Base-by-base conservation (phyloP, 2,888 invertebrate species). In the Folsomia manolachei region DNA sequence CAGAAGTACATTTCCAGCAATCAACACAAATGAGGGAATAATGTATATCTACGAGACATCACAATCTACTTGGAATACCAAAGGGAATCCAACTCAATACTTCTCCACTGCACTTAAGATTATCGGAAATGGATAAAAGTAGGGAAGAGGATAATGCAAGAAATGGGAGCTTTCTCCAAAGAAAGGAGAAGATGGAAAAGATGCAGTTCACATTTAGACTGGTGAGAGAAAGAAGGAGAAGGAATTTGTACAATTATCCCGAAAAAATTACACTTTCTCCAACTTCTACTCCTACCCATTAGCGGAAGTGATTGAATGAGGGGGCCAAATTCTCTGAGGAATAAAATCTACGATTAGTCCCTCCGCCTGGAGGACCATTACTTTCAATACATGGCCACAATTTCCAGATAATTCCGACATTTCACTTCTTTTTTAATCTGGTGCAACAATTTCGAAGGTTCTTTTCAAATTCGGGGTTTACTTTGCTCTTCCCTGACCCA, bases 251-350 rank as follows among this genome's bases (percentile, higher is more conserved):
- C 69, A 74, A 74, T 74, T 74, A 74, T 74, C 64, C 39, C 62
- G 65, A 24, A 69, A 71, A 74, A 74, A 74, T 73, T 71, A 71
- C 71, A 68, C 73, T 39, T 53, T 71, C 63, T 70, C 64, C 27
- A 24, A 64, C 71, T 63, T 70, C 25, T 53, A 69, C 63, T 70
- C 64, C 27, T n/a, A 64, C 71, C 71, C 73, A 73, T 73, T 70
- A 67, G 66, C 52, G 23, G 26, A 27, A 51, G 21, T 39, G 68
- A 60, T 60, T 51, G 51, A 64, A 56, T 56, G 56, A 21, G n/a
- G 19, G 51, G 11, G 7, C 39, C 39, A 39, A 39, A 39, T 39
- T 39, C 39, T 39, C 39, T n/a, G n/a, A n/a, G n/a, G n/a, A n/a
- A n/a, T n/a, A 39, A 39, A 14, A 39, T 39, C 7, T 14, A 14